phyloP scores from a whole-genome alignment of 2,113 vertebrate genomes.

The Glaucomys volans region DNA sequence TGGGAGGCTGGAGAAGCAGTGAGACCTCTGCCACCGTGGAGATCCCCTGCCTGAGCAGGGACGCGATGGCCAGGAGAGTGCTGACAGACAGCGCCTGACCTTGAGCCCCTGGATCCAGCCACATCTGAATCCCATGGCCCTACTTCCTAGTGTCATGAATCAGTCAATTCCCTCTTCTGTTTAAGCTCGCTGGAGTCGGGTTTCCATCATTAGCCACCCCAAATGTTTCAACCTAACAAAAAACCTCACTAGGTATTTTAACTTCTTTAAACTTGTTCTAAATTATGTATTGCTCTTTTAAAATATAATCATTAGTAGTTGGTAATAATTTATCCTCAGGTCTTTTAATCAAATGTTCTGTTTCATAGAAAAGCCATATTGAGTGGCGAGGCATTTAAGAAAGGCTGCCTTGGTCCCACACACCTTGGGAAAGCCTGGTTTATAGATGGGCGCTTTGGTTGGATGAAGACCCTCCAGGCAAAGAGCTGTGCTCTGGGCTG shows the following conservation, averaged over 20 bases:
- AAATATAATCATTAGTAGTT: conserved; percentile 65
- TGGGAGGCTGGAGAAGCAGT: background rate
- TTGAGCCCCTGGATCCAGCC: background rate
- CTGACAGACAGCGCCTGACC: no score
- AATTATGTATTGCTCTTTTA: conserved; percentile 59
- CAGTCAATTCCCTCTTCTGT: background rate
- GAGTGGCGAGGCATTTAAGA: conserved; percentile 43
- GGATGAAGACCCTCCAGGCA: rapidly evolving
- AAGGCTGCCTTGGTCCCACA: background rate
- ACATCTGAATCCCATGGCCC: rapidly evolving
- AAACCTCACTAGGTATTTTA: background rate
- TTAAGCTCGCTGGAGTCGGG: background rate
- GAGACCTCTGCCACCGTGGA: rapidly evolving
- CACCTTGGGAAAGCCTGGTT: background rate
- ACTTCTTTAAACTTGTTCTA: conserved; percentile 59
- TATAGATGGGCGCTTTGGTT: background rate
- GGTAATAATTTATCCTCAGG: conserved; percentile 63
- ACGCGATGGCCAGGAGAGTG: background rate
- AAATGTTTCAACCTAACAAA: background rate
- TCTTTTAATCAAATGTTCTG: conserved; percentile 73
- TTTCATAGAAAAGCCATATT: conserved; percentile 51
- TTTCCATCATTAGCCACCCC: background rate
- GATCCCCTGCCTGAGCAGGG: background rate
- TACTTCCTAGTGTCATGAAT: rapidly evolving
- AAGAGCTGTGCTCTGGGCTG: rapidly evolving